A percentile compares a stretch with the other conserved stretches of the same genome.
Conservation (phyloP, 1,140 invertebrate species). For the Trinorchestia longiramus region DNA sequence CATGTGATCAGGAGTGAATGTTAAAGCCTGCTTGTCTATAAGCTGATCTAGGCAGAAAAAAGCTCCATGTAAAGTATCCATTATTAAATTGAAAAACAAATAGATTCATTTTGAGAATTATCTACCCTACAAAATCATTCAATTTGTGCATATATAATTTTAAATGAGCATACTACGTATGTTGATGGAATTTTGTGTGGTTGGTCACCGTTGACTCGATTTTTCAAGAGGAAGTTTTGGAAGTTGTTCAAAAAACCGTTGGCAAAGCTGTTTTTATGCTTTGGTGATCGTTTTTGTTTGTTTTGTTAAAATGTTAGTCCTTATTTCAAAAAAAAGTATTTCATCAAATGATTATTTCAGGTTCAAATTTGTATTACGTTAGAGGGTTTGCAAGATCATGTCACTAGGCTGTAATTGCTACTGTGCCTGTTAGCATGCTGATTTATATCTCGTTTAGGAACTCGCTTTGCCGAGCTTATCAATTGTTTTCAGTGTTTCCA, state of each 20-base stretch:
- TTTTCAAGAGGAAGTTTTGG: background rate
- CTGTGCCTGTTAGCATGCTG: background rate
- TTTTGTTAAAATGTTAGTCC: background rate
- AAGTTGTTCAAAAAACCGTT: background rate
- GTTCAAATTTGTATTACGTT: background rate
- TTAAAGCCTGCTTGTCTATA: background rate
- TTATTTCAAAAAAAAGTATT: background rate
- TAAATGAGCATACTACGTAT: background rate
- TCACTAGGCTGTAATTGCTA: background rate
- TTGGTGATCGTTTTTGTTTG: background rate
- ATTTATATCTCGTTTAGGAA: background rate
- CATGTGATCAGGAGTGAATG: background rate
- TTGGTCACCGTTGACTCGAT: background rate
- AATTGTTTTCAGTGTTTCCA: background rate
- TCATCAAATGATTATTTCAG: background rate
- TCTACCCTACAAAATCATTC: background rate
- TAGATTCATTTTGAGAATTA: background rate
- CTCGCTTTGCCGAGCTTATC: background rate
- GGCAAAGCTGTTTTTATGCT: background rate
- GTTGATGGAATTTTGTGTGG: background rate
- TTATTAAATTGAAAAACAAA: background rate
- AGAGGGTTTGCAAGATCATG: background rate
- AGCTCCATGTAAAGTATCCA: background rate
- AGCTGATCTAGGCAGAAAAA: background rate
- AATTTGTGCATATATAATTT: background rate